Evolutionary conservation across 1,140 invertebrate species (phyloP).

Genomic region (Drosophila azteca): DNA sequence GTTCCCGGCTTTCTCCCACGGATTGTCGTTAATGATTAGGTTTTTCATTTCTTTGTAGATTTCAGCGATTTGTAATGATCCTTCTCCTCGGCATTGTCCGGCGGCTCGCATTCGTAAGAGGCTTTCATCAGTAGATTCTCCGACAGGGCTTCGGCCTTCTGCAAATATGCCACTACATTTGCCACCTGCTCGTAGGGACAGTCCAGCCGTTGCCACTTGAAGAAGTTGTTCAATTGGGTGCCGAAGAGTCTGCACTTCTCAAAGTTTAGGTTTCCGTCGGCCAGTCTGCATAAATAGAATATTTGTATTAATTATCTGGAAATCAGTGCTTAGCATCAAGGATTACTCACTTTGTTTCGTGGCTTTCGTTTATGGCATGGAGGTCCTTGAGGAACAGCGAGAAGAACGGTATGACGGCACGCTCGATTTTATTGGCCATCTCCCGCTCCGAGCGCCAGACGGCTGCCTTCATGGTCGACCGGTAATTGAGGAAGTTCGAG

Average conservation of each 20-base stretch:
- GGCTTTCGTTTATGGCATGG: slow-evolving; percentile 94
- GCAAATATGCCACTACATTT: slow-evolving; percentile 90
- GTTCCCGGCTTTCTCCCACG: slow-evolving; percentile 8
- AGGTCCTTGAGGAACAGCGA: slow-evolving; percentile 95
- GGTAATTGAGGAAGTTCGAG: slow-evolving; percentile 94
- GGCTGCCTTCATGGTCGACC: slow-evolving; percentile 94
- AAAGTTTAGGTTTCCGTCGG: slow-evolving; percentile 93
- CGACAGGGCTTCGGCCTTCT: slow-evolving; percentile 90
- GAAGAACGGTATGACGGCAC: slow-evolving; percentile 95
- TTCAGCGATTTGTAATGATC: slow-evolving; percentile 92
- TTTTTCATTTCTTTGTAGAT: slow-evolving; percentile 66
- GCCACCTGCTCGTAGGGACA: slow-evolving; percentile 93
- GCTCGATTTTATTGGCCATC: slow-evolving; percentile 89
- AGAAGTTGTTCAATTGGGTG: slow-evolving; percentile 92
- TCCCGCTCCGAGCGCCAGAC: slow-evolving; percentile 94
- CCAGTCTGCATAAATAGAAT: slow-evolving; percentile 85
- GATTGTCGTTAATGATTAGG: slow-evolving; percentile 40
- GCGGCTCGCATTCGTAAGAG: slow-evolving; percentile 94
- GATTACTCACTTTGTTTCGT: slow-evolving; percentile 37
- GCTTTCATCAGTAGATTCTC: slow-evolving; percentile 91
- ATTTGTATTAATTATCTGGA: neutral
- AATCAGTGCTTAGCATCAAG: too few relatives aligned
- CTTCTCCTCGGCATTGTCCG: slow-evolving; percentile 92
- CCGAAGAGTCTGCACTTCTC: slow-evolving; percentile 94
- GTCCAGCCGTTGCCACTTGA: slow-evolving; percentile 92